Evolutionary conservation across 1,140 invertebrate genomes (phyloP).

Genomic region (Telenomus remus): DNA sequence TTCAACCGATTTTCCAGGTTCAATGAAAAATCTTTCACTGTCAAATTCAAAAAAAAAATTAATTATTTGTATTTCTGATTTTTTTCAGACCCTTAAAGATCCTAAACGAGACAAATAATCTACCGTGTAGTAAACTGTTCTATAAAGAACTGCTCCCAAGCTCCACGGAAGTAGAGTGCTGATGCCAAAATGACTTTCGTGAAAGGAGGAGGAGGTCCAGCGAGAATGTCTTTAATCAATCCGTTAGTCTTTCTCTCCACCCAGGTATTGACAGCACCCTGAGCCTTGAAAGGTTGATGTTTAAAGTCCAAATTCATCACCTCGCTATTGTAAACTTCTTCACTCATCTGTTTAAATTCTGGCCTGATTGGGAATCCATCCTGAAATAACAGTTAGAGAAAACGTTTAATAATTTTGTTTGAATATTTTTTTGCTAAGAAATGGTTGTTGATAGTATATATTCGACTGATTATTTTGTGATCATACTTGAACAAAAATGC

Average conservation of each 20-base stretch:
- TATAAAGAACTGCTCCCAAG: conserved; percentile 83
- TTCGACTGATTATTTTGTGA: neutral
- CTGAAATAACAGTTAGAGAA: no score
- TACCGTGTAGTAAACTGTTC: conserved; percentile 78
- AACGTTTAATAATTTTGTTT: no score
- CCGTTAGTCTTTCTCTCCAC: conserved; percentile 79
- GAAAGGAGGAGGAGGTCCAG: conserved; percentile 67
- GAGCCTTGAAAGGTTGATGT: conserved; percentile 67
- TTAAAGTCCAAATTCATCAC: conserved; percentile 78
- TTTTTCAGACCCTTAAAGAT: no score
- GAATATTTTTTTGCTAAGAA: no score
- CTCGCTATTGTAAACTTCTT: conserved; percentile 76
- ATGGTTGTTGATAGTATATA: no score
- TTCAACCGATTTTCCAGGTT: conserved; percentile 71
- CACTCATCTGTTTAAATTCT: conserved; percentile 73
- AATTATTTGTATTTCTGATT: no score
- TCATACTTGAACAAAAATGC: conserved; percentile 76
- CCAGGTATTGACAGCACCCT: conserved; percentile 80
- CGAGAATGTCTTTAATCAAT: conserved; percentile 80
- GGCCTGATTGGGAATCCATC: conserved; percentile 76
- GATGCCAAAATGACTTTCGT: conserved; percentile 83
- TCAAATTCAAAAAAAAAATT: no score
- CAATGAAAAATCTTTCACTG: conserved; percentile 71
- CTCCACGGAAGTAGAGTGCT: conserved; percentile 86
- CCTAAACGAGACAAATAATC: no score